phyloP scores from a whole-genome alignment of 2,888 invertebrate genomes.

The Drosophila picticornis region DNA sequence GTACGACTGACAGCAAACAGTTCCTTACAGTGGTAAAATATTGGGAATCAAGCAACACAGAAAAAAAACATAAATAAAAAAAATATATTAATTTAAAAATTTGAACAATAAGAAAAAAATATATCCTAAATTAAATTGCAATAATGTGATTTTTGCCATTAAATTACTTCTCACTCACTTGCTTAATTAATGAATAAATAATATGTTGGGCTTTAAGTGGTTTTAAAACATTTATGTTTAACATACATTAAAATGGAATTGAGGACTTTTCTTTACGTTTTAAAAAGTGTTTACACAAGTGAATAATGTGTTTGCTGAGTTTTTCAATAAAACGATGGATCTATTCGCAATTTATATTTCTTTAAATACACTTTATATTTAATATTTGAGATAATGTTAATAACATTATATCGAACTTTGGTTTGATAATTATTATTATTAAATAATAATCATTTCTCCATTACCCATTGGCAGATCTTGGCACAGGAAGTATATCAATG shows the following conservation, averaged over 20 bases:
- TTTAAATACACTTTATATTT: not conserved
- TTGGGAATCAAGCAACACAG: not conserved
- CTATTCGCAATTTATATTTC: not conserved
- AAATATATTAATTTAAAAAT: not conserved
- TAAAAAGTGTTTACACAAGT: not conserved
- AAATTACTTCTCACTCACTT: not conserved
- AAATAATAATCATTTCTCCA: not conserved
- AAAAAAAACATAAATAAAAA: fast-evolving
- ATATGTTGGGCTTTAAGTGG: fast-evolving
- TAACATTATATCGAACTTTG: no score
- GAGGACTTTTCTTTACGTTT: not conserved
- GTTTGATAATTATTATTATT: no score
- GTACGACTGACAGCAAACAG: conserved; percentile 17
- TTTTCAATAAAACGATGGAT: not conserved
- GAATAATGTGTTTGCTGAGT: not conserved
- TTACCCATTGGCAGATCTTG: fast-evolving
- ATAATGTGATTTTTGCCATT: no score
- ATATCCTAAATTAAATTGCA: not conserved
- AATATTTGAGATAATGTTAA: not conserved
- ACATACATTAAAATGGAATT: not conserved
- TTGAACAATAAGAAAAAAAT: not conserved
- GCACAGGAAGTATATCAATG: not conserved
- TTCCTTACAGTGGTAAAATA: conserved; percentile 54
- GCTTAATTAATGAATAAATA: not conserved
- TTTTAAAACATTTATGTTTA: not conserved